Percentiles rank a stretch among this genome's conserved stretches.
Evolutionary conservation across 2,888 invertebrate species (phyloP).

Genomic region (Dicyrtomina minuta): DNA sequence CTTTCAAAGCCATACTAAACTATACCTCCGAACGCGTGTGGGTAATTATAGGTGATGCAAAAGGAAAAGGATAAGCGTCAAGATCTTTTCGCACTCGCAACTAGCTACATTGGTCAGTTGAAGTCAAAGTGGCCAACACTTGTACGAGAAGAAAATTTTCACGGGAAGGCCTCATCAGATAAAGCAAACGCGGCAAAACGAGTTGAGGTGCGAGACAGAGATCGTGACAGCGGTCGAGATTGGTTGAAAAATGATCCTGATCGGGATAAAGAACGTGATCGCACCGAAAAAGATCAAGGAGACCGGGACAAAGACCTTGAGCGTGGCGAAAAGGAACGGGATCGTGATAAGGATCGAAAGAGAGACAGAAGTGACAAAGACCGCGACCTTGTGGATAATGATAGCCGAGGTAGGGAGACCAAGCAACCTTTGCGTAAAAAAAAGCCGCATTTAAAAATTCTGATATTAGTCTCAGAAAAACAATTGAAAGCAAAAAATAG

Average conservation of each 20-base stretch:
- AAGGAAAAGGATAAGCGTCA: conserved; percentile 92
- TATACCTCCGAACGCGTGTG: too few species aligned
- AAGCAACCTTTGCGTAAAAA: conserved; percentile 10
- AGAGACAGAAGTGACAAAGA: conserved; percentile 14
- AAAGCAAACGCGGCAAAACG: conserved; percentile 28
- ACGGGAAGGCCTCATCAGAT: conserved; percentile 57
- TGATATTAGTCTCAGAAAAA: conserved; percentile 1
- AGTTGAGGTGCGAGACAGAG: conserved; percentile 5
- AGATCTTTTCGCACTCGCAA: conserved; percentile 89
- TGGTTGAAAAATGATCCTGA: conserved; percentile 19
- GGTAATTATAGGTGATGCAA: conserved; percentile 71
- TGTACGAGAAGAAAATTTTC: conserved; percentile 90
- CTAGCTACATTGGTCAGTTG: conserved; percentile 88
- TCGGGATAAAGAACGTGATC: conserved; percentile 10
- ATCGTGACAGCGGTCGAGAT: conserved; percentile 16
- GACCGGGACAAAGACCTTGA: conserved; percentile 16
- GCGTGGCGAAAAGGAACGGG: conserved; percentile 9
- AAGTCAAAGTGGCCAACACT: conserved; percentile 75
- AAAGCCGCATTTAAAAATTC: conserved; percentile 1
- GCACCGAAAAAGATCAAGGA: neutral
- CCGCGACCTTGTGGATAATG: conserved; percentile 23
- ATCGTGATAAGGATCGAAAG: conserved; percentile 19
- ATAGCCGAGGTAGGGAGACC: conserved; percentile 27
- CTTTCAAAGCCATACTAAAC: too few species aligned
- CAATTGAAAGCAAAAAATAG: neutral